Percentiles rank a stretch among this genome's conserved stretches.
Evolutionary conservation across 2,888 invertebrate genomes (phyloP).

Genomic region (Dorcus parallelipipedus): DNA sequence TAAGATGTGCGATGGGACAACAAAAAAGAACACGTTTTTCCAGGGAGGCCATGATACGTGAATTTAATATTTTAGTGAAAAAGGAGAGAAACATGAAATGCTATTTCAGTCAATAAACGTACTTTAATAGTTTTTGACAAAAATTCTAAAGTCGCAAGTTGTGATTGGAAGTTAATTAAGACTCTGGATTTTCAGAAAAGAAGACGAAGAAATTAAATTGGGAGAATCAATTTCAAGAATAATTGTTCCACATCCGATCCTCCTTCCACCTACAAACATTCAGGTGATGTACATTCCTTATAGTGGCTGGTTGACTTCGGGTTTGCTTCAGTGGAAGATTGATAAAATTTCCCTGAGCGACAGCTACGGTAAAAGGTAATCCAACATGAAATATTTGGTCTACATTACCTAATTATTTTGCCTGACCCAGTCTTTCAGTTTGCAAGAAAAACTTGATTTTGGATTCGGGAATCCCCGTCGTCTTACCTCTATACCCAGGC

Average conservation of each 20-base stretch:
- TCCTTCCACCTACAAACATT: slow-evolving; percentile 69
- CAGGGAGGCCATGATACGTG: too few relatives aligned
- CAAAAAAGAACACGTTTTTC: too few relatives aligned
- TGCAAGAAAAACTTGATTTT: slow-evolving; percentile 74
- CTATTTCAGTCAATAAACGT: too few relatives aligned
- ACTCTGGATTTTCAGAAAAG: slow-evolving; percentile 59
- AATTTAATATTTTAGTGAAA: too few relatives aligned
- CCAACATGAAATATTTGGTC: slow-evolving; percentile 19
- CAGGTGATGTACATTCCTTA: slow-evolving; percentile 83
- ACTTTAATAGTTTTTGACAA: too few relatives aligned
- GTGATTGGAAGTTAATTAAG: too few relatives aligned
- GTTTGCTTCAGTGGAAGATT: slow-evolving; percentile 73
- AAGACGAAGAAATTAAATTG: slow-evolving; percentile 69
- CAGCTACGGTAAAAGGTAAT: slow-evolving; percentile 76
- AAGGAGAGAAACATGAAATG: too few relatives aligned
- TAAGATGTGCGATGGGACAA: too few relatives aligned
- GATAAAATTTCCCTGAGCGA: slow-evolving; percentile 81
- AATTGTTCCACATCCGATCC: slow-evolving; percentile 83
- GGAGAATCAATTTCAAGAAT: slow-evolving; percentile 76
- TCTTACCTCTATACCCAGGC: slow-evolving; percentile 71
- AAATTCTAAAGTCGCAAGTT: too few relatives aligned
- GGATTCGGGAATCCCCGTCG: slow-evolving; percentile 69
- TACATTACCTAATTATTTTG: neutral
- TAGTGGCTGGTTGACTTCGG: slow-evolving; percentile 87
- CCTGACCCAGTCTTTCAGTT: slow-evolving; percentile 63